Conservation (phyloP, 2,113 vertebrate genomes). For the Centropus unirufus region DNA sequence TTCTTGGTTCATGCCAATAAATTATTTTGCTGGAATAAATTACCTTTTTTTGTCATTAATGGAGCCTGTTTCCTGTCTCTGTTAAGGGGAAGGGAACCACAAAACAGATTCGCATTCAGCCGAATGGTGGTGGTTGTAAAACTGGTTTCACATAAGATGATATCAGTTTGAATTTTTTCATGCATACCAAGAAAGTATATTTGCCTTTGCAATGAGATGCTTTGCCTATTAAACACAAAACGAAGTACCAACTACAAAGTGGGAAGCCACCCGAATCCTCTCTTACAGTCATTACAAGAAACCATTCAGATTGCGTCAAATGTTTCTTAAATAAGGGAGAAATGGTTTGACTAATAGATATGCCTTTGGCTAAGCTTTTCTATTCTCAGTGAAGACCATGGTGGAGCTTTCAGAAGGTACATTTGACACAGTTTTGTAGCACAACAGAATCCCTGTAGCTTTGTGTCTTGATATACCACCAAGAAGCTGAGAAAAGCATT, state of each 20-base stretch:
- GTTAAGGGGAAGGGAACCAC: background rate
- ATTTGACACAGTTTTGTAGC: background rate
- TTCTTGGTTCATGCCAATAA: background rate
- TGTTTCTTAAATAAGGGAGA: background rate
- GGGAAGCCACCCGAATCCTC: slow-evolving; percentile 22
- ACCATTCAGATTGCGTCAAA: background rate
- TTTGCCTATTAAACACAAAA: slow-evolving; percentile 40
- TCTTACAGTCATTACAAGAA: background rate
- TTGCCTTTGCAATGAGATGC: slow-evolving; percentile 46
- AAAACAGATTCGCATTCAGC: background rate
- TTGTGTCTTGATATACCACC: background rate
- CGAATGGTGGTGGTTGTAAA: background rate
- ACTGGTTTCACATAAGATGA: slow-evolving; percentile 48
- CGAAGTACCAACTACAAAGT: background rate
- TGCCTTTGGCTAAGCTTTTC: background rate
- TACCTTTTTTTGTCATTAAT: background rate
- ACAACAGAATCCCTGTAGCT: background rate
- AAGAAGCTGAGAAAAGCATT: background rate
- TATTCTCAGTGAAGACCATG: background rate
- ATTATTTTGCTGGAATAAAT: background rate
- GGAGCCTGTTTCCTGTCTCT: background rate
- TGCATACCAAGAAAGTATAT: slow-evolving; percentile 12
- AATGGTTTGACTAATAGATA: background rate
- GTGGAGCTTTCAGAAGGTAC: background rate
- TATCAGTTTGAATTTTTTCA: slow-evolving; percentile 25